Evolutionary conservation across 2,797 vertebrate species (phyloP).

Genomic region (Lycodopsis pacificus): DNA sequence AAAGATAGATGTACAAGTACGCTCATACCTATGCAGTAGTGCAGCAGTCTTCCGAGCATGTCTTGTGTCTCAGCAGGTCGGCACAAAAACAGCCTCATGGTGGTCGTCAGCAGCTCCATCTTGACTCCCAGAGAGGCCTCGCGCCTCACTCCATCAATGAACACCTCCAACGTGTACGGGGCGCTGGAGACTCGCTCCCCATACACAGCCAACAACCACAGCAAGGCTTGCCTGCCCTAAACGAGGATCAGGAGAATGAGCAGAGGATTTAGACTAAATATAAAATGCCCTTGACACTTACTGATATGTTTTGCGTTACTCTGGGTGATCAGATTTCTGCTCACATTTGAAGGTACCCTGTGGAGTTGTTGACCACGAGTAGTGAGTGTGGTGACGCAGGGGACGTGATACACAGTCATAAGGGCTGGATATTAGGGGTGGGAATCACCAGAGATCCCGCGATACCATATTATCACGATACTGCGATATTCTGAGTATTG

Average conservation of each 20-base stretch:
- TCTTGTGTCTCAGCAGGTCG: constrained; percentile 96
- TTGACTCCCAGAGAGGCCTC: constrained; percentile 89
- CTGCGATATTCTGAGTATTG: no score
- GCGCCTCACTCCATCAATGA: constrained; percentile 88
- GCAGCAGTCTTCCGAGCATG: constrained; percentile 90
- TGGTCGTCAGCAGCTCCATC: constrained; percentile 91
- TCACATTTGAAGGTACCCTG: no score
- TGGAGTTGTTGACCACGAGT: no score
- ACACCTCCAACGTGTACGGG: constrained; percentile 93
- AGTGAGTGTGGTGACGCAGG: no score
- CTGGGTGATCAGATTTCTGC: no score
- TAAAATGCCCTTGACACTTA: background rate
- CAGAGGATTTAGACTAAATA: background rate
- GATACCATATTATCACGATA: no score
- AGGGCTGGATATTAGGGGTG: no score
- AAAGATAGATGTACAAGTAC: background rate
- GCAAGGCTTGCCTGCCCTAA: constrained; percentile 92
- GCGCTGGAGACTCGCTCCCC: constrained; percentile 88
- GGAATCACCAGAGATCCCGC: no score
- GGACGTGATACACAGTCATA: no score
- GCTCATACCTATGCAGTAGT: constrained; percentile 90
- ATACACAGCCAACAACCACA: constrained; percentile 93
- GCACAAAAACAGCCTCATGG: constrained; percentile 89
- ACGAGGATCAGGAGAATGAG: background rate
- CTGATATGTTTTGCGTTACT: background rate